These are phyloP conservation scores for Drosophila bunnanda DNA, from an alignment of 2,888 invertebrate species.

Conservation along the genomic window DNA sequence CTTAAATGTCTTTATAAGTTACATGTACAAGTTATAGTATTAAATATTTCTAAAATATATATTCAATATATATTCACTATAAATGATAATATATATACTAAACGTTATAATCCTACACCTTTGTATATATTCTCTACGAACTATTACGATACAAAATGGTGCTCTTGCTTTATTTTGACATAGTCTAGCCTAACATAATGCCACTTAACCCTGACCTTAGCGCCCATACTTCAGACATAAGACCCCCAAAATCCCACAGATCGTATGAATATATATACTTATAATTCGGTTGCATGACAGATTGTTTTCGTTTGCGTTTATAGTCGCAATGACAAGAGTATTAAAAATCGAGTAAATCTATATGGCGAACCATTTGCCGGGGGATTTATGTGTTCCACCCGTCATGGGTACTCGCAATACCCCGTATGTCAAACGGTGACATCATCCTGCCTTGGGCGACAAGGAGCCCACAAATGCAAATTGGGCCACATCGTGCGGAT, in stretches of 20 bases:
- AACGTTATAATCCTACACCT: too few species aligned
- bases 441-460: conserved; percentile 48
- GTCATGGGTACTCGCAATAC: conserved; percentile 20
- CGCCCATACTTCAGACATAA: conserved; percentile 21
- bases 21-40: neutral
- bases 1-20: too few species aligned
- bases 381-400: conserved; percentile 24
- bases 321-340: conserved; percentile 35
- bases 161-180: neutral
- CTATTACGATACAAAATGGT: neutral
- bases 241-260: conserved; percentile 9
- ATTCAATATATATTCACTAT: neutral
- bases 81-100: neutral
- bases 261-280: neutral
- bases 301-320: conserved; percentile 38
- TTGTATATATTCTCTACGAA: neutral
- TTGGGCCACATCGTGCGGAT: conserved; percentile 46
- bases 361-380: conserved; percentile 27
- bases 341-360: conserved; percentile 47
- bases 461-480: conserved; percentile 60
- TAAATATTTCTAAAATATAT: neutral
- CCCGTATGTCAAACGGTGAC: conserved; percentile 33
- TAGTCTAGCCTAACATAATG: neutral
- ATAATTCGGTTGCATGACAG: conserved; percentile 49
- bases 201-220: conserved; percentile 32